phyloP scores from a whole-genome alignment of 1,140 invertebrate species.

The Caerostris darwini region DNA sequence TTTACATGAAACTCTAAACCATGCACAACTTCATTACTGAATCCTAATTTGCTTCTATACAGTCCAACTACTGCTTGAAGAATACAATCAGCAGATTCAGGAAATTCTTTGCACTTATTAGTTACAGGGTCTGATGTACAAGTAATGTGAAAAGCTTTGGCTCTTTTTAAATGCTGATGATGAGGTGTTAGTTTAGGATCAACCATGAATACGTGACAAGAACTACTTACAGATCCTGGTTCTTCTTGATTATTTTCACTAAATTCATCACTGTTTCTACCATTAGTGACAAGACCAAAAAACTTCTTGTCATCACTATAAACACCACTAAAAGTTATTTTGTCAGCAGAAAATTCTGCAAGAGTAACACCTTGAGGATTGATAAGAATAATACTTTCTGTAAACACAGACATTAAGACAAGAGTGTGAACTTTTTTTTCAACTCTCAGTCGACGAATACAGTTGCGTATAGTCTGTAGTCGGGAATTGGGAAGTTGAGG shows the following conservation, averaged over 20 bases:
- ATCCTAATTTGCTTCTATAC: slow-evolving; percentile 81
- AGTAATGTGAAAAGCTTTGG: slow-evolving; percentile 89
- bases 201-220: slow-evolving; percentile 97
- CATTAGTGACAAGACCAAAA: slow-evolving; percentile 94
- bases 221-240: slow-evolving; percentile 87
- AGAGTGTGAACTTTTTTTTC: slow-evolving; percentile 94
- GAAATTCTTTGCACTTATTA: slow-evolving; percentile 87
- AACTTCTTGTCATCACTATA: slow-evolving; percentile 91
- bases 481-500: slow-evolving; percentile 86
- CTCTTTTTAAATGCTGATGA: slow-evolving; percentile 88
- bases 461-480: slow-evolving; percentile 87
- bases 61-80: slow-evolving; percentile 83
- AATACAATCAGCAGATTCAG: slow-evolving; percentile 92
- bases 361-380: slow-evolving; percentile 85
- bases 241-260: slow-evolving; percentile 79
- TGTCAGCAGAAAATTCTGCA: slow-evolving; percentile 91
- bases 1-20: slow-evolving; percentile 78
- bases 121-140: slow-evolving; percentile 85
- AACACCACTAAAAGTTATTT: slow-evolving; percentile 94
- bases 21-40: slow-evolving; percentile 81
- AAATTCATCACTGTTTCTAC: slow-evolving; percentile 79
- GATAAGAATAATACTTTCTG: slow-evolving; percentile 89
- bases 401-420: slow-evolving; percentile 92
- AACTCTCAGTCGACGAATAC: slow-evolving; percentile 92
- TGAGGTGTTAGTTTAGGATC: slow-evolving; percentile 90